phyloP scores from a whole-genome alignment of 2,888 invertebrate genomes.

The Cryptops parisi region DNA sequence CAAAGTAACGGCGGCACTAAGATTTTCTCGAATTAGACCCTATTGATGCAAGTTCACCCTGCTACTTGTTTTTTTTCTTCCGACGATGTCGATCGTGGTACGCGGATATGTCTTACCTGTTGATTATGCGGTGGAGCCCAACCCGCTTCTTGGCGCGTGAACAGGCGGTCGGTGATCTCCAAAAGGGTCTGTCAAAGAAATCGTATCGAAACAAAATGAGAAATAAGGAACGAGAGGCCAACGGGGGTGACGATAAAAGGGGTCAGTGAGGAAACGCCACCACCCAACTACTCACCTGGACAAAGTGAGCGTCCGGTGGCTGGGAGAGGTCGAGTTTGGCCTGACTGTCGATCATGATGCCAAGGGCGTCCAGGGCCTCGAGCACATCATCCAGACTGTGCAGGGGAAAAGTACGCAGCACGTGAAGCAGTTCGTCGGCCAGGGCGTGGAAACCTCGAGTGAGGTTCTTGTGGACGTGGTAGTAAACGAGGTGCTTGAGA shows the following conservation, averaged over 20 bases:
- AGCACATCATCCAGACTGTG: constrained; percentile 23
- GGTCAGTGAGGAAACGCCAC: too few relatives aligned
- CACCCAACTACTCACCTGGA: constrained; percentile 21
- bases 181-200: constrained; percentile 18
- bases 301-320: constrained; percentile 18
- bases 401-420: constrained; percentile 16
- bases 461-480: constrained; percentile 23
- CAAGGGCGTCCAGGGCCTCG: constrained; percentile 22
- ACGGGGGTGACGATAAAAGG: too few relatives aligned
- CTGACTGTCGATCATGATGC: constrained; percentile 21
- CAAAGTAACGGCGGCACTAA: too few relatives aligned
- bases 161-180: constrained; percentile 20
- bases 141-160: constrained; percentile 18
- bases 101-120: too few relatives aligned
- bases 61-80: too few relatives aligned
- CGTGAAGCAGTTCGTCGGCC: constrained; percentile 20
- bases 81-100: too few relatives aligned
- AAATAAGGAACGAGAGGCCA: not conserved
- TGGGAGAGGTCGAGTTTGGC: constrained; percentile 21
- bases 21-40: too few relatives aligned
- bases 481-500: constrained; percentile 21
- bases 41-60: too few relatives aligned
- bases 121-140: constrained; percentile 16
- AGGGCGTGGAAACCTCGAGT: constrained; percentile 22
- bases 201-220: not conserved